Percentiles rank a stretch among this genome's conserved stretches.
phyloP scores from a whole-genome alignment of 2,113 vertebrate species.

The Calypte anna region DNA sequence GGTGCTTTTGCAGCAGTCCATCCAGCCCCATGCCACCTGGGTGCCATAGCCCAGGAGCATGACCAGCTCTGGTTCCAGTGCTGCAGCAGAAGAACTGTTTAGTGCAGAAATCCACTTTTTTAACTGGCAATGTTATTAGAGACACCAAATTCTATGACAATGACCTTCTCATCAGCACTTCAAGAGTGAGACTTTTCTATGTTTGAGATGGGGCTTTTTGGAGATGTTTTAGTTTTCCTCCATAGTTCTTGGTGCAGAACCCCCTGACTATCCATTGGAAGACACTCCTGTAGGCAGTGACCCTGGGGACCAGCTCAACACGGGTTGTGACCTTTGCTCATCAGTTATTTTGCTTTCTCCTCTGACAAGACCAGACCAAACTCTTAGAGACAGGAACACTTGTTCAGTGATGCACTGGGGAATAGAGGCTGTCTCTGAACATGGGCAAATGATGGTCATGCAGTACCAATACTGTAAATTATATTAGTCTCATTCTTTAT shows the following conservation, averaged over 20 bases:
- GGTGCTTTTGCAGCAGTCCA: neutral
- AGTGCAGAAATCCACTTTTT: neutral
- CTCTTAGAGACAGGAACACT: constrained; percentile 25
- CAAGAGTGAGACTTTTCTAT: constrained; percentile 97
- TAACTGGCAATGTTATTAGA: constrained; percentile 93
- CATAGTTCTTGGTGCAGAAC: constrained; percentile 70
- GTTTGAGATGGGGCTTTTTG: constrained; percentile 83
- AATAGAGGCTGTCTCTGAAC: constrained; percentile 30
- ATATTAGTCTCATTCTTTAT: constrained; percentile 53
- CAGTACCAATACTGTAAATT: constrained; percentile 52
- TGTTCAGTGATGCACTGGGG: neutral
- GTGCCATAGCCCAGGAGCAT: accelerated
- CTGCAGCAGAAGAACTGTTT: neutral
- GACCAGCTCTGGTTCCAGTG: neutral
- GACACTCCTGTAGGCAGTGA: constrained; percentile 61
- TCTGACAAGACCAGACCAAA: constrained; percentile 56
- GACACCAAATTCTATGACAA: constrained; percentile 99
- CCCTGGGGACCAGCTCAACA: constrained; percentile 71
- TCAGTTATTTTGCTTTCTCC: constrained; percentile 59
- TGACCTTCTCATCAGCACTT: constrained; percentile 98
- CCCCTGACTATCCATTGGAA: constrained; percentile 64
- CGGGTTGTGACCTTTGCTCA: constrained; percentile 63
- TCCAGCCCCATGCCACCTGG: neutral
- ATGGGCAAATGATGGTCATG: neutral
- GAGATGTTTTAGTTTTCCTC: constrained; percentile 73